Conservation (phyloP, 2,797 vertebrate genomes). For the Pangasius sanitwongsei region DNA sequence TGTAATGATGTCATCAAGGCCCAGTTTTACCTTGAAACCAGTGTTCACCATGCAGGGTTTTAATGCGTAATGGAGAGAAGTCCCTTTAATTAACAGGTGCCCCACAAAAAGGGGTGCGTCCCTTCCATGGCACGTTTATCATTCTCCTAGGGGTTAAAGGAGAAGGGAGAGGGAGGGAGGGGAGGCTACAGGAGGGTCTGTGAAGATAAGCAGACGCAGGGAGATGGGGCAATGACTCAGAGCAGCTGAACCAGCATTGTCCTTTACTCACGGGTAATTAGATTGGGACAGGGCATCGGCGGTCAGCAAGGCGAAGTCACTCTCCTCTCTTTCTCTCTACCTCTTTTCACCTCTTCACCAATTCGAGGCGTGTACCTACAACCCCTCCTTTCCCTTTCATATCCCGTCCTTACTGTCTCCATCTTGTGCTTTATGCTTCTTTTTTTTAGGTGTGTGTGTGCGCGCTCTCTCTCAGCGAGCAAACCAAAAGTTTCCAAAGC, state of each 20-base stretch:
- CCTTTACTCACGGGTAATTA: slow-evolving; percentile 82
- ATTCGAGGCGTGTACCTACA: not conserved
- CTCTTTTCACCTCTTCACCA: slow-evolving; percentile 31
- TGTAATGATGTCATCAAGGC: slow-evolving; percentile 11
- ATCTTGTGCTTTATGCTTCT: not conserved
- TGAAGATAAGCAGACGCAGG: slow-evolving; percentile 79
- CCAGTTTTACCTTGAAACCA: slow-evolving; percentile 28
- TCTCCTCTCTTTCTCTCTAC: slow-evolving; percentile 39
- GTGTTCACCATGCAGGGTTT: slow-evolving; percentile 38
- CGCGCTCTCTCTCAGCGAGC: not conserved
- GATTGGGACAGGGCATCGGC: slow-evolving; percentile 72
- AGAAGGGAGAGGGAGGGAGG: slow-evolving; percentile 1
- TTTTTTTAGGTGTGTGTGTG: not conserved
- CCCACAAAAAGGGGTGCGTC: slow-evolving; percentile 76
- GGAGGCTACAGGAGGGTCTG: slow-evolving; percentile 68
- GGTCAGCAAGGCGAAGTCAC: slow-evolving; percentile 70
- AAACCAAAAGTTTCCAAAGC: slow-evolving; percentile 40
- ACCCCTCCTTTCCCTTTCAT: not conserved
- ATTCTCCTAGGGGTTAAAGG: slow-evolving; percentile 65
- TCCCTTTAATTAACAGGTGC: slow-evolving; percentile 71
- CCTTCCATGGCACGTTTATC: slow-evolving; percentile 72
- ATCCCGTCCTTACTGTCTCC: not conserved
- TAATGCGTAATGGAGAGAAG: slow-evolving; percentile 52
- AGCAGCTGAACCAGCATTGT: slow-evolving; percentile 83
- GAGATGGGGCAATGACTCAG: slow-evolving; percentile 76